Base-by-base conservation (phyloP, 2,888 invertebrate species). In the Macrosiphum euphorbiae region DNA sequence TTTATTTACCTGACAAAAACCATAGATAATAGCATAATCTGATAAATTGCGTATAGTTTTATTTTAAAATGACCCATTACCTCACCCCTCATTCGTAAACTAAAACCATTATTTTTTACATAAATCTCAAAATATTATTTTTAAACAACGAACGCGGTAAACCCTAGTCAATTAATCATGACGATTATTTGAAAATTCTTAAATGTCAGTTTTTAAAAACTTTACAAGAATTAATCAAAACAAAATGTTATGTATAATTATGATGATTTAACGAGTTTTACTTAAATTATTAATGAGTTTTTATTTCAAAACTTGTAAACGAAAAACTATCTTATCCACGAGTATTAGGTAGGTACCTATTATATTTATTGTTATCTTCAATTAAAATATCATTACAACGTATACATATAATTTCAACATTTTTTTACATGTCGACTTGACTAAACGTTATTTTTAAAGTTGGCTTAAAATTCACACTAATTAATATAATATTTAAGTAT, bases 101-200 rank as follows among this genome's bases (percentile, higher is more conserved):
- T 41, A 67, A 88, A 92, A 92, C 67, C 92, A 88, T 92, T 92
- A 92, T 44, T 92, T 88, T 92, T 67, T 88, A 67, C 92, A 88
- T 67, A 67, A 88, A 67, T 92, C 92, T 88, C 67, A 28, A 88
- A 87, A 52, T 67, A 88, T 67, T 67, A 88, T 67, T 61, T 67
- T 88, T 78, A 58, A 92, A 92, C 67, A 88, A 92, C 50, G 67
- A 47, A 44, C 47, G n/a, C 92, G 47, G 61, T 44, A 58, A 86
- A 92, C n/a, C 61, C 13, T 35, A 44, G 86, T 35, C 47, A 92
- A 92, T 92, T 86, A 92, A 92, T 92, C 61, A 92, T 26, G n/a
- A n/a, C 55, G 86, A 61, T 92, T 86, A 92, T 87, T 92, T 35
- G 44, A 86, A 58, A 92, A 58, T 86, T 92, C 58, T 86, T 61